Evolutionary conservation across 2,797 vertebrate species (phyloP).

Genomic region (Acanthurus lineatus): DNA sequence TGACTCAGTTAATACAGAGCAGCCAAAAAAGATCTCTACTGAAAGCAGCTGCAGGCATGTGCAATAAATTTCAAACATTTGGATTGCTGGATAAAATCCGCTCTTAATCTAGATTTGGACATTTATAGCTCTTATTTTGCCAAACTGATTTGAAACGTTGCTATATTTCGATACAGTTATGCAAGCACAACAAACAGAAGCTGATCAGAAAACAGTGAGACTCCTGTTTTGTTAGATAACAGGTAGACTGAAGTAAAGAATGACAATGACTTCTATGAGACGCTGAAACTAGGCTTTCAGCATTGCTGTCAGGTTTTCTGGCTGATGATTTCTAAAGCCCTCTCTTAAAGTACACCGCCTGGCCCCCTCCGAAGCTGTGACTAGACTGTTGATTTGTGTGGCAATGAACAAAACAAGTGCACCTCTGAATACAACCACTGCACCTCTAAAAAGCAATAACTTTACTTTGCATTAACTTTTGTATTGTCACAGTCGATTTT

Average conservation of each 20-base stretch:
- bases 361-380: neutral
- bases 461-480: neutral
- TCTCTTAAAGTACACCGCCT: neutral
- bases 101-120: neutral
- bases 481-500: slow-evolving; percentile 2
- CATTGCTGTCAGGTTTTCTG: neutral
- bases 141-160: neutral
- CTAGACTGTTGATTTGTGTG: slow-evolving; percentile 10
- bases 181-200: neutral
- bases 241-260: neutral
- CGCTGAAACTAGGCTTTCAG: neutral
- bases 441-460: slow-evolving; percentile 1
- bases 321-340: neutral
- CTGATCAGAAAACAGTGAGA: neutral
- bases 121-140: neutral
- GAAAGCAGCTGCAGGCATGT: neutral
- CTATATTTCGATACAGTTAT: neutral
- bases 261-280: neutral
- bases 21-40: neutral
- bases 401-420: neutral
- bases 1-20: neutral
- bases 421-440: neutral
- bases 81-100: neutral
- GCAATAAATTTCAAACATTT: neutral
- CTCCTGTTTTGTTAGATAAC: neutral